These are phyloP conservation scores for Rhimphoctona megacephalus DNA, from an alignment of 2,888 invertebrate genomes.

Conservation along the genomic window DNA sequence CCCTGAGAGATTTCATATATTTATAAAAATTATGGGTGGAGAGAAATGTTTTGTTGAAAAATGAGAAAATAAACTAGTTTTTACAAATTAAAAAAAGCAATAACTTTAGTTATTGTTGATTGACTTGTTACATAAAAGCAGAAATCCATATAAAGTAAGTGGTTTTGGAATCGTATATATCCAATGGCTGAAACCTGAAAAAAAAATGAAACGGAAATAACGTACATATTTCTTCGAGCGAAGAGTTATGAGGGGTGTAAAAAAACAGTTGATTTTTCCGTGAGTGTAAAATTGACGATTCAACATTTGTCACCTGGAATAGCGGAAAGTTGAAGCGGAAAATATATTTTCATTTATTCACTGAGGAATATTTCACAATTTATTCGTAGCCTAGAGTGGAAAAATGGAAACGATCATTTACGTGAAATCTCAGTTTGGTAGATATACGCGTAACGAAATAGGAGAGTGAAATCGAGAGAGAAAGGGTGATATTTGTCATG, in stretches of 20 bases:
- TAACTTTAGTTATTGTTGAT: not conserved
- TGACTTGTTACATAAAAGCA: too few relatives aligned
- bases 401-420: conserved; percentile 63
- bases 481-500: conserved; percentile 58
- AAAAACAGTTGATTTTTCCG: conserved; percentile 19
- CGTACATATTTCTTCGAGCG: not conserved
- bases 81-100: not conserved
- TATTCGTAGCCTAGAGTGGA: conserved; percentile 44
- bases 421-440: conserved; percentile 44
- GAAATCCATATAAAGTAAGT: too few relatives aligned
- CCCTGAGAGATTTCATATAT: not conserved
- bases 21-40: not conserved
- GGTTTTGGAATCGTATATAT: too few relatives aligned
- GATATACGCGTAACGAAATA: conserved; percentile 12
- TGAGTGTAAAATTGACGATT: conserved; percentile 34
- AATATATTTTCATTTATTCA: conserved; percentile 54
- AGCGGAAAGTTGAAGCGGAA: conserved; percentile 18
- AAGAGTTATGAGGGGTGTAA: not conserved
- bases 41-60: too few relatives aligned
- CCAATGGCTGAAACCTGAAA: not conserved
- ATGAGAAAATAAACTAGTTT: too few relatives aligned
- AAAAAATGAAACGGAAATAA: not conserved
- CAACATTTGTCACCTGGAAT: conserved; percentile 32
- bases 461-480: not conserved
- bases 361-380: conserved; percentile 49